Conservation (phyloP, 2,888 invertebrate species). For the Sylvicola cinctus region DNA sequence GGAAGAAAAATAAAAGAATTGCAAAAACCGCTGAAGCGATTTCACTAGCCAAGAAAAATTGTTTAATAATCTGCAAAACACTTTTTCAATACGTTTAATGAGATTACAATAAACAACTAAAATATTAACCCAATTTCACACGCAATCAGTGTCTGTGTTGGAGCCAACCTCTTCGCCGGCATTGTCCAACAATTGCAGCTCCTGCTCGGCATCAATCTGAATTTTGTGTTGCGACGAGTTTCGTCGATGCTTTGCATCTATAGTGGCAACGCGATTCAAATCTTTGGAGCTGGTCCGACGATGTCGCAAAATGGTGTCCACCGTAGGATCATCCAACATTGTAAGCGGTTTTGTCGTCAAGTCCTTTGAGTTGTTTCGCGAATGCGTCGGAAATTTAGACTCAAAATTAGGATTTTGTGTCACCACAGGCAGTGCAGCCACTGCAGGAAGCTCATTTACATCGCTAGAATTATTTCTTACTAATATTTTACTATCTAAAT, state of each 20-base stretch:
- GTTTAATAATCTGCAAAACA: no score
- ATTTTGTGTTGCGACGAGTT: constrained; percentile 22
- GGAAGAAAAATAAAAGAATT: no score
- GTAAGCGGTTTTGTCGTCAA: constrained; percentile 4
- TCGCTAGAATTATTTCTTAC: constrained; percentile 3
- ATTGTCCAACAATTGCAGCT: no score
- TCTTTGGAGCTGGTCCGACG: constrained; percentile 39
- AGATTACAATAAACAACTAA: no score
- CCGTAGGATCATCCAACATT: constrained; percentile 8
- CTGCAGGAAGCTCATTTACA: not conserved
- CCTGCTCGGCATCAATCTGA: constrained; percentile 21
- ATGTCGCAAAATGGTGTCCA: constrained; percentile 27
- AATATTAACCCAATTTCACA: no score
- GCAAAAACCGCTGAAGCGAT: no score
- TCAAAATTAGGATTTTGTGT: not conserved
- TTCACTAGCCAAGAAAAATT: no score
- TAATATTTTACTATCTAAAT: constrained; percentile 6
- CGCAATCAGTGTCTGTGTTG: no score
- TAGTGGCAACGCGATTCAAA: constrained; percentile 13
- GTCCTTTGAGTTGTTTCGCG: constrained; percentile 30
- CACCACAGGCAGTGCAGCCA: no score
- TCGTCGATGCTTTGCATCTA: constrained; percentile 13
- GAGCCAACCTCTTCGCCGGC: no score
- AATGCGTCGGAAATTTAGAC: constrained; percentile 20
- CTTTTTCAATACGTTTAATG: no score